A percentile compares a stretch with the other conserved stretches of the same genome.
Evolutionary conservation across 2,888 invertebrate genomes (phyloP).

Genomic region (Anoplius nigerrimus): DNA sequence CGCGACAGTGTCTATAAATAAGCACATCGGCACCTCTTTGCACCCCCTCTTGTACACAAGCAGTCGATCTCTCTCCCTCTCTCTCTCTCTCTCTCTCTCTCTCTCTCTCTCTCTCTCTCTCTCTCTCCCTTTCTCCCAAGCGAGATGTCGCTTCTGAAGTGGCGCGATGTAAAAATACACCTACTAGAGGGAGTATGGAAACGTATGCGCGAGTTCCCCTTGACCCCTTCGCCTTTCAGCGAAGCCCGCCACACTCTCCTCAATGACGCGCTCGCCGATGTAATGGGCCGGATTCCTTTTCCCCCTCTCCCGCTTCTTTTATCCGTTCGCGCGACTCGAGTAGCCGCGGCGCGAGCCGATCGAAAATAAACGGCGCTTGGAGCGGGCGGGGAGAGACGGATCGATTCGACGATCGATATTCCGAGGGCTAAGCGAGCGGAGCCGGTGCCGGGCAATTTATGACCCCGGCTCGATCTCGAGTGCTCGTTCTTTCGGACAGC

Average conservation of each 20-base stretch:
- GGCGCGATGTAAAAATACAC: slow-evolving; percentile 50
- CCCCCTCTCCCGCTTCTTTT: too few relatives aligned
- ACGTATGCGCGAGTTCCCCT: slow-evolving; percentile 20
- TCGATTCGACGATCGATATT: too few relatives aligned
- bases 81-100: neutral
- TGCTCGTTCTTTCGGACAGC: too few relatives aligned
- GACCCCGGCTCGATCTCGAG: too few relatives aligned
- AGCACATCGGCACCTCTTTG: slow-evolving; percentile 43
- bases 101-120: neutral
- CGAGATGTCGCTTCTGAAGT: slow-evolving; percentile 46
- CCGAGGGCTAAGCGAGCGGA: too few relatives aligned
- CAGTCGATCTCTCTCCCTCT: slow-evolving; percentile 8
- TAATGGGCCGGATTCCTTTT: too few relatives aligned
- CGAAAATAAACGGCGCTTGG: too few relatives aligned
- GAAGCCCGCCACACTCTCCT: slow-evolving; percentile 17
- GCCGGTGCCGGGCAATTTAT: too few relatives aligned
- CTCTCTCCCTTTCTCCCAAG: slow-evolving; percentile 3
- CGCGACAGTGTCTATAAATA: slow-evolving; percentile 58
- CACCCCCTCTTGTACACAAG: slow-evolving; percentile 4
- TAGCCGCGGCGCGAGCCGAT: too few relatives aligned
- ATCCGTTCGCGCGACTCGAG: too few relatives aligned
- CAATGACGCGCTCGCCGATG: slow-evolving; percentile 10
- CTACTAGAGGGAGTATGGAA: slow-evolving; percentile 24
- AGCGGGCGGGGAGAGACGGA: too few relatives aligned
- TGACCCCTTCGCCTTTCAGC: slow-evolving; percentile 17